Evolutionary conservation across 2,888 invertebrate species (phyloP).

Genomic region (Odontomyia ornata): DNA sequence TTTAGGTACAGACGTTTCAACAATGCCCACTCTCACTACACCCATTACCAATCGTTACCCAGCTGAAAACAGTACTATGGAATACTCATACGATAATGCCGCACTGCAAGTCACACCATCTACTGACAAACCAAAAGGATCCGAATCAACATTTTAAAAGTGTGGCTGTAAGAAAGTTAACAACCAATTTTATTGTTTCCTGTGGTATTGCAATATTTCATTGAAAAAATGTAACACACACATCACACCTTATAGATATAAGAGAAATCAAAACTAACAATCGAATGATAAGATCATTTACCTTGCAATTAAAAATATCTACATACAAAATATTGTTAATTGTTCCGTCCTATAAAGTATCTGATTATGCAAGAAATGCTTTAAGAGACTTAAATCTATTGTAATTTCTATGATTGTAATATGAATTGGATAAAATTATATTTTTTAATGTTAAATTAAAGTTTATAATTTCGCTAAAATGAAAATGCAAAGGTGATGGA

Average conservation of each 20-base stretch:
- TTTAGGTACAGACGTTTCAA: slow-evolving; percentile 69
- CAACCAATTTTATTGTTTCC: not conserved
- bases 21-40: slow-evolving; percentile 75
- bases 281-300: not conserved
- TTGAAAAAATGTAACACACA: slow-evolving; percentile 19
- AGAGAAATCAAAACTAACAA: not conserved
- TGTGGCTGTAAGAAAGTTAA: slow-evolving; percentile 15
- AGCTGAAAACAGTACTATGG: slow-evolving; percentile 76
- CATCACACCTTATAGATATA: slow-evolving; percentile 39
- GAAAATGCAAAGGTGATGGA: not conserved
- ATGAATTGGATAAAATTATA: slow-evolving; percentile 7
- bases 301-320: not conserved
- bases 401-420: slow-evolving; percentile 4
- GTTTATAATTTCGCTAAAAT: not conserved
- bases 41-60: slow-evolving; percentile 77
- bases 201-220: not conserved
- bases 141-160: slow-evolving; percentile 48
- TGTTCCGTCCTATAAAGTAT: slow-evolving; percentile 20
- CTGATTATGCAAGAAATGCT: not conserved
- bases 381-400: slow-evolving; percentile 11
- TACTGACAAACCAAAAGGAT: slow-evolving; percentile 56
- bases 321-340: slow-evolving; percentile 18
- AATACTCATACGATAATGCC: slow-evolving; percentile 82
- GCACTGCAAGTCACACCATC: slow-evolving; percentile 69
- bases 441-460: not conserved